Evolutionary conservation across 1,140 invertebrate genomes (phyloP).

Genomic region (Linepithema humile): DNA sequence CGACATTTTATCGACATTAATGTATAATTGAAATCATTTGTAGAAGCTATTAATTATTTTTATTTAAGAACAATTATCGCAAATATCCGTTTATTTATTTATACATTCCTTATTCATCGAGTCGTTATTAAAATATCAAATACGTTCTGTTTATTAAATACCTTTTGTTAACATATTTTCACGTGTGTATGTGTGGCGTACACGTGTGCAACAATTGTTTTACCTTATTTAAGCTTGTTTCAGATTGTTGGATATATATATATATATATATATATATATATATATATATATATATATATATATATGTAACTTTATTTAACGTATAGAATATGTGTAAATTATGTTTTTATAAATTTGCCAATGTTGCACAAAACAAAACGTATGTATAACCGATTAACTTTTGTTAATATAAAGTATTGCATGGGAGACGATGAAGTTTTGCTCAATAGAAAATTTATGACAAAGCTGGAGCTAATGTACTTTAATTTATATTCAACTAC

Average conservation of each 20-base stretch:
- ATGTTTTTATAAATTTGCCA: constrained; percentile 15
- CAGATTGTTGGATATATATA: constrained; percentile 6
- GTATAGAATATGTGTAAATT: neutral
- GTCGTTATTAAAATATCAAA: constrained; percentile 18
- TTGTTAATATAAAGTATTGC: constrained; percentile 16
- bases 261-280: constrained; percentile 25
- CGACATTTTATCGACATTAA: neutral
- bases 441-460: constrained; percentile 35
- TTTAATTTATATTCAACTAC: constrained; percentile 11
- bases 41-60: neutral
- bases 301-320: too few species aligned
- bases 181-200: too few species aligned
- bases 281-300: too few species aligned
- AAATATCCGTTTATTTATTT: constrained; percentile 53
- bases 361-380: constrained; percentile 18
- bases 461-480: constrained; percentile 25
- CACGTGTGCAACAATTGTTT: constrained; percentile 14
- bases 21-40: neutral
- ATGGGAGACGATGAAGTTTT: constrained; percentile 10
- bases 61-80: constrained; percentile 10
- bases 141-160: constrained; percentile 18
- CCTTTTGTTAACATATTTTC: neutral
- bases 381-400: neutral
- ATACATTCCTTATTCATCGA: constrained; percentile 59
- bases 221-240: constrained; percentile 23